Percentiles rank a stretch among this genome's conserved stretches.
Evolutionary conservation across 1,140 invertebrate species (phyloP).

Genomic region (Physella acuta): DNA sequence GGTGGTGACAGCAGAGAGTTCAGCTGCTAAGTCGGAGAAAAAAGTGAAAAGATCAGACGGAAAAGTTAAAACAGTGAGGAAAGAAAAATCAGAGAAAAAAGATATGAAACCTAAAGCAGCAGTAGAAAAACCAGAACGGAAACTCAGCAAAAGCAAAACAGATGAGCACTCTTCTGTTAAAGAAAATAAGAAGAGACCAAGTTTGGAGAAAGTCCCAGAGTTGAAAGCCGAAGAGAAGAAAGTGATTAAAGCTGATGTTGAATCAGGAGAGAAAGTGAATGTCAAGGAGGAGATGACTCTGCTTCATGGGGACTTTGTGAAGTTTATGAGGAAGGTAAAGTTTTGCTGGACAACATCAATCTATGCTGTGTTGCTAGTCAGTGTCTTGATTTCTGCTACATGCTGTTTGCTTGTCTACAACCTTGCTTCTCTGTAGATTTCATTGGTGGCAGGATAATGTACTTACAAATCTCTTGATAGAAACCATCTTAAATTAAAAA

Average conservation of each 20-base stretch:
- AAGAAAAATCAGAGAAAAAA: slow-evolving; percentile 4
- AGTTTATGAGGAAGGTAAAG: slow-evolving; percentile 40
- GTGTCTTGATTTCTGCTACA: no score
- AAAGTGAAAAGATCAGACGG: background rate
- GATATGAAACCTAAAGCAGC: background rate
- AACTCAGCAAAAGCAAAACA: background rate
- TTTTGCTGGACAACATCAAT: background rate
- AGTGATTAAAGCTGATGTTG: slow-evolving; percentile 8
- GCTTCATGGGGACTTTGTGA: slow-evolving; percentile 35
- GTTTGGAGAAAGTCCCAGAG: background rate
- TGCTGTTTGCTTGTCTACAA: no score
- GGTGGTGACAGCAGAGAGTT: background rate
- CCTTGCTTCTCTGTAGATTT: no score
- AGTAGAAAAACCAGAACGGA: no score
- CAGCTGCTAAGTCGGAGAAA: background rate
- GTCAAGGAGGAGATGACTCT: slow-evolving; percentile 19
- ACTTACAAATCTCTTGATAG: no score
- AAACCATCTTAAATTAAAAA: no score
- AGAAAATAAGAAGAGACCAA: background rate
- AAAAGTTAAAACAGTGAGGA: no score
- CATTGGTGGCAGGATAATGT: no score
- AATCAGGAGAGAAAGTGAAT: slow-evolving; percentile 31
- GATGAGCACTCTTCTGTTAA: background rate
- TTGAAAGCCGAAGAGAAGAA: background rate
- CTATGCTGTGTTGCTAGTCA: background rate